Evolutionary conservation across 2,888 invertebrate genomes (phyloP), one percentile per base, ranked within the genome.

Genomic region (Rhimphoctona megacephalus): DNA sequence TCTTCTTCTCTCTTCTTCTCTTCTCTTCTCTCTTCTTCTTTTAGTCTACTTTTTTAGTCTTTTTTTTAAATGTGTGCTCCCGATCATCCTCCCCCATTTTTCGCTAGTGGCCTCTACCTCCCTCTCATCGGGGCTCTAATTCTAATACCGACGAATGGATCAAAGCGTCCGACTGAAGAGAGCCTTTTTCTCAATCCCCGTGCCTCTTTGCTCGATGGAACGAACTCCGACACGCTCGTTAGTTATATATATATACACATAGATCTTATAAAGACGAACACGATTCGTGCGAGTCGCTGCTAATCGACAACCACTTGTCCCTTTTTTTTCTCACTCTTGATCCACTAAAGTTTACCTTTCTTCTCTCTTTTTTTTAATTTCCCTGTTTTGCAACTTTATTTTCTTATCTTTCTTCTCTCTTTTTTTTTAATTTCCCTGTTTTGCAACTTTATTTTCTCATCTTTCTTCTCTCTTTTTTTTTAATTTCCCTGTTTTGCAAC

Each of bases 141-240:
- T 90, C 90, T 90, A 90, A 88, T 88, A 85, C 89, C 88, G 85
- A 17, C 72, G 11, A 43, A 76, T 76, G 89, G 89, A 90, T 90
- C 89, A 90, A 91, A 90, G 89, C 78, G 11, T 76, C 78, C 74
- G 81, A 74, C 81, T 46, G 36, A 66, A n/a, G 57, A 73, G 54
- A 76, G 46, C 43, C 54, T 39, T 17, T 43, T n/a, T 46, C 49
- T 46, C 46, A 11, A 33, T 64, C 33, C 22, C 39, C 30, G 46
- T 46, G 61, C 64, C 64, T 46, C 39, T 19, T 64, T 39, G 22
- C 46, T 9, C n/a, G 52, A 25, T 17, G 39, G 46, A 52, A 76
- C 46, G n/a, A 66, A 76, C 81, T 76, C 88, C 90, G 90, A 88
- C 91, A 88, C 64, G 89, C 89, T 91, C 89, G 89, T 91, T 90